Evolutionary conservation across 2,113 vertebrate genomes (phyloP), one percentile per base, ranked within the genome.

Genomic region (Microcebus ravelobensis): DNA sequence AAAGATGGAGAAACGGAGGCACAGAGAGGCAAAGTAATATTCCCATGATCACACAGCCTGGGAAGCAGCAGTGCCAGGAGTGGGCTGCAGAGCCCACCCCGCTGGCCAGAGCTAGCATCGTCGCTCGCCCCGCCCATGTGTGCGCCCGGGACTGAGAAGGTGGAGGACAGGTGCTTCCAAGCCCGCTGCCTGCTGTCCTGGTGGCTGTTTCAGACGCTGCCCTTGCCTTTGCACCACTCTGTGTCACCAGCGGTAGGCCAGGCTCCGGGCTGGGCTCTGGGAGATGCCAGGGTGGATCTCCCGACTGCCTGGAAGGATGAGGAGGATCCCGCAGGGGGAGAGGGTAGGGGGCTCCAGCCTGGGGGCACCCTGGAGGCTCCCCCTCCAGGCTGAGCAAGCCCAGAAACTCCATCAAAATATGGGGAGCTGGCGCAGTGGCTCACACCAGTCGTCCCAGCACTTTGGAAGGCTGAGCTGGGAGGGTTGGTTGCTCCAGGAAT

Each of bases 301-400:
- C 31, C 2, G 12, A 10, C 34, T 8, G 0, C 52, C 23, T 7
- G 5, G 45, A 10, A 55, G 21, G 50, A 45, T 0, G 2, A 50
- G 31, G 73, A 61, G 34, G 23, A n/a, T 15, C 27, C 27, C 5
- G 42, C 36, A 5, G 18, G 6, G 45, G 13, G 25, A 18, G n/a
- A 23, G 13, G 36, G 48, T 20, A 18, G 7, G 21, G 20, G 14
- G 23, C 23, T 13, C 20, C n/a, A 0, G 45, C 45, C 45, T 45
- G 45, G 45, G 45, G 45, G 45, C 45, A 8, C 45, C 45, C 45
- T 45, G 45, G 45, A 45, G 3, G 39, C 36, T 48, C 39, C 1
- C 12, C 18, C 59, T 6, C 21, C 63, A 65, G 27, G 39, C 91
- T 12, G 11, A 34, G 31, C 48, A 57, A 52, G 65, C 84, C 71